A percentile compares a stretch with the other conserved stretches of the same genome.
phyloP scores from a whole-genome alignment of 1,140 invertebrate species.

The Bombus ignitus region DNA sequence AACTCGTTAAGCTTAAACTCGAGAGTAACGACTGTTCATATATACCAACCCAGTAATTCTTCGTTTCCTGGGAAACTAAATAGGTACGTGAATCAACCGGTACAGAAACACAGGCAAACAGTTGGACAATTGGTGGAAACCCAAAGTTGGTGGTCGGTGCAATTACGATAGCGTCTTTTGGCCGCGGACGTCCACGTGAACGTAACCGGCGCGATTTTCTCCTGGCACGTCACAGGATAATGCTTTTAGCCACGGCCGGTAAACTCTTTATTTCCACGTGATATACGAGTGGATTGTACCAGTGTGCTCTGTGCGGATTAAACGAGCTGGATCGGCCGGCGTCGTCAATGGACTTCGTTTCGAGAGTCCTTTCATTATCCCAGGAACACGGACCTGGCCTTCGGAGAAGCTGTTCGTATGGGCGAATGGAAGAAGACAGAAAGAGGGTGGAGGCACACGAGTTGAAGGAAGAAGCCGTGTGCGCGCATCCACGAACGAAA shows the following conservation, averaged over 20 bases:
- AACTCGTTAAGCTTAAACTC: no score
- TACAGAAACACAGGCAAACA: background rate
- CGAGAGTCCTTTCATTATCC: slow-evolving; percentile 69
- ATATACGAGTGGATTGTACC: slow-evolving; percentile 66
- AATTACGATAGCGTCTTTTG: slow-evolving; percentile 48
- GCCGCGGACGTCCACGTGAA: slow-evolving; percentile 29
- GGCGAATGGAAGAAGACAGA: background rate
- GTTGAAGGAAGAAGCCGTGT: background rate
- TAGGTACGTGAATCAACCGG: background rate
- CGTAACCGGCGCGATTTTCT: slow-evolving; percentile 46
- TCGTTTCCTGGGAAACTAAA: background rate
- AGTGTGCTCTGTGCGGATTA: slow-evolving; percentile 62
- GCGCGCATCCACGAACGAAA: slow-evolving; percentile 11
- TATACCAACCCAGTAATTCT: no score
- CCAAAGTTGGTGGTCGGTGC: background rate
- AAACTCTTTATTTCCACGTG: slow-evolving; percentile 70
- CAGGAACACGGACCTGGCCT: slow-evolving; percentile 47
- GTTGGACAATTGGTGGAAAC: background rate
- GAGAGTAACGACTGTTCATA: no score
- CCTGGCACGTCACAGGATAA: slow-evolving; percentile 56
- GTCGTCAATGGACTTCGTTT: slow-evolving; percentile 70
- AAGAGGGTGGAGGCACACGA: background rate
- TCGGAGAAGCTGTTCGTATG: slow-evolving; percentile 40
- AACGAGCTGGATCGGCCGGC: slow-evolving; percentile 63
- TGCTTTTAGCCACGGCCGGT: slow-evolving; percentile 67